phyloP scores from a whole-genome alignment of 2,888 invertebrate genomes.

The Miltochrista miniata region DNA sequence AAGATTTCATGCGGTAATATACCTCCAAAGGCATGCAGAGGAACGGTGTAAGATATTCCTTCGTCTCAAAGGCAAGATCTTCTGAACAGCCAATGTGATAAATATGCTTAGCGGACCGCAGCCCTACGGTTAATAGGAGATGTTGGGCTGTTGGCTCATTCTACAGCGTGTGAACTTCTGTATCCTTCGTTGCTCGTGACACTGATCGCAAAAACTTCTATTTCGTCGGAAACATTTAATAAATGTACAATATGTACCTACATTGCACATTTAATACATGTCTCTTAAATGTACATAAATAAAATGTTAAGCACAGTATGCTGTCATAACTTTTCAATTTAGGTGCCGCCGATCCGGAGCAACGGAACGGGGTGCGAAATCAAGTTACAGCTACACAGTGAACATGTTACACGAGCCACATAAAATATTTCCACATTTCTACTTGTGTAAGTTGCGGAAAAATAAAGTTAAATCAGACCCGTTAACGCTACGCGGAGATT shows the following conservation, averaged over 20 bases:
- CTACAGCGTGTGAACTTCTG: constrained; percentile 8
- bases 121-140: constrained; percentile 2
- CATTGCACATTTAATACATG: too few species aligned
- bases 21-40: too few species aligned
- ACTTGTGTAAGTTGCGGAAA: constrained; percentile 49
- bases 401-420: constrained; percentile 33
- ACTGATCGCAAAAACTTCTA: too few species aligned
- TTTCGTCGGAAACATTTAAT: too few species aligned
- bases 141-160: constrained; percentile 10
- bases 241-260: too few species aligned
- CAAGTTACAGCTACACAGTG: constrained; percentile 34
- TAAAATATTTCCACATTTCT: constrained; percentile 35
- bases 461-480: constrained; percentile 69
- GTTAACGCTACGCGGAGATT: constrained; percentile 62
- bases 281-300: constrained; percentile 3
- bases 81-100: too few species aligned
- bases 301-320: constrained; percentile 10
- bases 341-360: constrained; percentile 17
- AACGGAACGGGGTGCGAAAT: constrained; percentile 24
- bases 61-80: not conserved
- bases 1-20: too few species aligned
- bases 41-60: not conserved
- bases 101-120: too few species aligned
- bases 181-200: too few species aligned
- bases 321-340: constrained; percentile 31